Conservation (phyloP, 2,797 vertebrate species). For the Bradypodion ventrale region DNA sequence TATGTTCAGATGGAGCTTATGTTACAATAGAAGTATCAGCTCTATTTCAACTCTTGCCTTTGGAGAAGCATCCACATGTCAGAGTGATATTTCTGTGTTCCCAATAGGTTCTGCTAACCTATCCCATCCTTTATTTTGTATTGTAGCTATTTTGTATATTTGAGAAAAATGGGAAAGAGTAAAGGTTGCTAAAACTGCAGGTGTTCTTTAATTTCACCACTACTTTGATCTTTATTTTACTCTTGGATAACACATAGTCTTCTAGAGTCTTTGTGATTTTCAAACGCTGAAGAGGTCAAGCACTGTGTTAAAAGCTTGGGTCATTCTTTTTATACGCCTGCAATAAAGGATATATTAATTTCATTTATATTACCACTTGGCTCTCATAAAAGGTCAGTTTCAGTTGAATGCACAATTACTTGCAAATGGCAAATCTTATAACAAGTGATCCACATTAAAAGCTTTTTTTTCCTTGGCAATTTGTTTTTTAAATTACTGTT, state of each 20-base stretch:
- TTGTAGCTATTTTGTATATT: neutral
- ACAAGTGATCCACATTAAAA: constrained; percentile 72
- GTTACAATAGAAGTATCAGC: constrained; percentile 22
- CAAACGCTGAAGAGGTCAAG: constrained; percentile 69
- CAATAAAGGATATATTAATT: constrained; percentile 76
- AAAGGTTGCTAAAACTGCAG: constrained; percentile 40
- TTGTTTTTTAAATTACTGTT: constrained; percentile 66
- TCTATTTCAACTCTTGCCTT: neutral
- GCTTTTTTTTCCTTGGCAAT: constrained; percentile 64
- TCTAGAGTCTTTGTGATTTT: constrained; percentile 65
- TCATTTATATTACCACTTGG: constrained; percentile 71
- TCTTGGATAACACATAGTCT: constrained; percentile 54
- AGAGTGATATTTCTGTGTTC: neutral
- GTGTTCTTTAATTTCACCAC: constrained; percentile 59
- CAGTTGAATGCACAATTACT: constrained; percentile 71
- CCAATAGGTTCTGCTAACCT: neutral
- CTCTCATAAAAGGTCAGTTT: constrained; percentile 75
- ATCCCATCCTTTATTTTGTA: neutral
- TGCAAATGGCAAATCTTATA: constrained; percentile 71
- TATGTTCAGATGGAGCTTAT: constrained; percentile 1
- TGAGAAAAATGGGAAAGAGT: constrained; percentile 40
- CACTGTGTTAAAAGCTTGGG: constrained; percentile 68
- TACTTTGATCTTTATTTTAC: constrained; percentile 57
- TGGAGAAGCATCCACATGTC: neutral
- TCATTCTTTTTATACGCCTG: constrained; percentile 73